Evolutionary conservation across 2,113 vertebrate species (phyloP).

Genomic region (Psophia crepitans): DNA sequence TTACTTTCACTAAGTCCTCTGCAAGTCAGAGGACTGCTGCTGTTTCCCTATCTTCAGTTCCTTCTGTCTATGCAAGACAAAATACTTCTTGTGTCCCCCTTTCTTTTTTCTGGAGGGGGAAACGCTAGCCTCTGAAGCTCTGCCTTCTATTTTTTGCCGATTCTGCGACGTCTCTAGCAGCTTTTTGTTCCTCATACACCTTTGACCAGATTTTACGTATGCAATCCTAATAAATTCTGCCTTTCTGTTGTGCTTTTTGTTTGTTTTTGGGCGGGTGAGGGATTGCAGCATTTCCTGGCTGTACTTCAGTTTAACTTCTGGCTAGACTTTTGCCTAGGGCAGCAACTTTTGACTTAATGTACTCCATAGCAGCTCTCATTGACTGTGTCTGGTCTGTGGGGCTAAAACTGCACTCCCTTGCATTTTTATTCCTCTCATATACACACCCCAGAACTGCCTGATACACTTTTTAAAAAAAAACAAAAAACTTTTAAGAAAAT

Average conservation of each 20-base stretch:
- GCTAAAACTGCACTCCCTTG: not conserved
- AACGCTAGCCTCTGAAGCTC: not conserved
- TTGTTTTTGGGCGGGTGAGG: not conserved
- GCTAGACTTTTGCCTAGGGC: conserved; percentile 16
- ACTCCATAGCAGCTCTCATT: not conserved
- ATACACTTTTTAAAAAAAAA: not conserved
- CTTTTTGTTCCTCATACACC: not conserved
- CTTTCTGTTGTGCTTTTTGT: not conserved
- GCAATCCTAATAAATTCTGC: not conserved
- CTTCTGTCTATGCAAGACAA: not conserved
- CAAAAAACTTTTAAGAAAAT: not conserved
- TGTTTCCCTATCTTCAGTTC: not conserved
- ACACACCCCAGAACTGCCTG: not conserved
- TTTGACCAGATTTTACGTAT: not conserved
- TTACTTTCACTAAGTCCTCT: not conserved
- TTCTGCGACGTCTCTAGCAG: not conserved
- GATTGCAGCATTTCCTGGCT: conserved; percentile 13
- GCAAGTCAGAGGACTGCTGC: not conserved
- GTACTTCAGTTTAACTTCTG: not conserved
- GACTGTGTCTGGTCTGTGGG: not conserved
- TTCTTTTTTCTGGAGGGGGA: not conserved
- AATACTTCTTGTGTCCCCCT: not conserved
- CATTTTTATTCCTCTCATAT: not conserved
- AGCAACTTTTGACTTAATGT: not conserved
- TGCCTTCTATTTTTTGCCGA: not conserved